A percentile compares a stretch with the other conserved stretches of the same genome.
Conservation (phyloP, 2,888 invertebrate genomes). For the Pachydiplax longipennis region DNA sequence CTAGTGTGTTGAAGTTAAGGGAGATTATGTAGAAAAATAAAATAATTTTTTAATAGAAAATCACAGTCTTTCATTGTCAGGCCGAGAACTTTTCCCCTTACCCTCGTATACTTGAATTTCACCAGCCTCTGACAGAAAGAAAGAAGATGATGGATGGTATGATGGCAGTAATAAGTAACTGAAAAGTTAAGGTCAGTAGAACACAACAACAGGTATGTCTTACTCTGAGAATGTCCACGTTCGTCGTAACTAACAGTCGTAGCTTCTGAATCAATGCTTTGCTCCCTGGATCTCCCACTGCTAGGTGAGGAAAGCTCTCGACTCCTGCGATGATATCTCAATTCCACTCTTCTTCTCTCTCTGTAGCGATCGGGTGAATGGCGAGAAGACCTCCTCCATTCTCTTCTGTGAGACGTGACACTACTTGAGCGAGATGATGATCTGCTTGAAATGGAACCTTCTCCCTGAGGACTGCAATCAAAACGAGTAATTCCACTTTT, state of each 20-base stretch:
- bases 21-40: too few relatives aligned
- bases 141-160: not conserved
- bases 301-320: not conserved
- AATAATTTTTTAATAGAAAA: too few relatives aligned
- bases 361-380: not conserved
- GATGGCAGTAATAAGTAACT: not conserved
- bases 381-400: not conserved
- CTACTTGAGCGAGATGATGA: not conserved
- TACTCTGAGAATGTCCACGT: not conserved
- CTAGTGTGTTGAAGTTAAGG: too few relatives aligned
- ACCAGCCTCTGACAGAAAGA: too few relatives aligned
- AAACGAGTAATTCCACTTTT: too few relatives aligned
- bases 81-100: too few relatives aligned
- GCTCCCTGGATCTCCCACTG: not conserved
- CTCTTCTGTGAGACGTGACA: not conserved
- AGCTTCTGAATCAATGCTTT: not conserved
- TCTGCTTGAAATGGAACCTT: not conserved
- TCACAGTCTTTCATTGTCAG: too few relatives aligned
- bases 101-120: too few relatives aligned
- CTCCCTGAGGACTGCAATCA: not conserved
- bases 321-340: not conserved
- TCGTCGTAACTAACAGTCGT: not conserved
- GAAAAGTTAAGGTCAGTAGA: not conserved
- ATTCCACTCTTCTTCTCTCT: not conserved
- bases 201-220: not conserved